These are phyloP conservation scores for Crocodylus rhombifer DNA, from an alignment of 2,797 vertebrate genomes.

Conservation along the genomic window DNA sequence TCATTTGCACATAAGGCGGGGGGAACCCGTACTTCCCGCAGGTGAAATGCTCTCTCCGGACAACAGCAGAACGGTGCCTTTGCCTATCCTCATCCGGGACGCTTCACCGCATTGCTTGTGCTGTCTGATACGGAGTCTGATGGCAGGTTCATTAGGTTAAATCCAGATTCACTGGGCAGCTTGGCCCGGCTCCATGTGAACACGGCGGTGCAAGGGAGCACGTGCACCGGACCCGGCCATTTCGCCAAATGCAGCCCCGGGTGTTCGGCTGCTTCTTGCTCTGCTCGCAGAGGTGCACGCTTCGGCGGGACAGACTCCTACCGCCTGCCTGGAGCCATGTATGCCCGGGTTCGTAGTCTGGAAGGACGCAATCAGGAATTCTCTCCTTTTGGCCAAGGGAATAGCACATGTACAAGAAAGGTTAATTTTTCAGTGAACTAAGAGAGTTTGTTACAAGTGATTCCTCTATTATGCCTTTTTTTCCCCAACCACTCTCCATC, in stretches of 20 bases:
- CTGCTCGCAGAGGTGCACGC: not conserved
- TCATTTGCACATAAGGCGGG: too few species aligned
- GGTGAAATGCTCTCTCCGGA: not conserved
- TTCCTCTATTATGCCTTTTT: not conserved
- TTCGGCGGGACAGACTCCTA: not conserved
- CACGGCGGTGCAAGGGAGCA: not conserved
- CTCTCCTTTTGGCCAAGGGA: not conserved
- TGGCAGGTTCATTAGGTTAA: not conserved
- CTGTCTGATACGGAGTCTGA: not conserved
- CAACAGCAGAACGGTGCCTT: not conserved
- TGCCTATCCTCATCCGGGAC: not conserved
- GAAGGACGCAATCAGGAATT: not conserved
- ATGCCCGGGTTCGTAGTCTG: not conserved
- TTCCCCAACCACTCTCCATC: not conserved
- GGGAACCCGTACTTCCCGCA: not conserved
- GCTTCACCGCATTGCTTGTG: not conserved
- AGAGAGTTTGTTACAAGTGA: not conserved
- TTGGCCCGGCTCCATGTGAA: not conserved
- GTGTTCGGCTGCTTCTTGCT: not conserved
- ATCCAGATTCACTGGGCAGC: not conserved
- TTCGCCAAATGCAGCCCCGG: not conserved
- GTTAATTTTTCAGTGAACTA: not conserved
- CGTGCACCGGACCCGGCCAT: not conserved
- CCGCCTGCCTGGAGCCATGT: not conserved
- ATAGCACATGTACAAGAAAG: not conserved